Evolutionary conservation across 2,888 invertebrate species (phyloP).

Genomic region (Cantharis lateralis): DNA sequence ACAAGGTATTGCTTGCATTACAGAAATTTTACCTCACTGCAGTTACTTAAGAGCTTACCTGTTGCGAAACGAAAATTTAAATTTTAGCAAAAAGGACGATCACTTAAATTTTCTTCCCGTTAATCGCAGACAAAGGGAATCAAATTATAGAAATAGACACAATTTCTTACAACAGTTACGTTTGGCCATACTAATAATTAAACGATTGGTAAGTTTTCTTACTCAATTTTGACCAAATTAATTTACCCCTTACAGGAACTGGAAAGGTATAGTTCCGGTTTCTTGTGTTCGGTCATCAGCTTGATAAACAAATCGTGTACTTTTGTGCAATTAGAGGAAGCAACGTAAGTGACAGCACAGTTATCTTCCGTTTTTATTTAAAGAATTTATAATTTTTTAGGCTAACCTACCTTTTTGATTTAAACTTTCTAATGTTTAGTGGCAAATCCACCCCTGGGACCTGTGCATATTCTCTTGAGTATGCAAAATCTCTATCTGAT

Average conservation of each 20-base stretch:
- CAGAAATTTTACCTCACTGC: constrained; percentile 39
- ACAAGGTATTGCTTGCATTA: constrained; percentile 41
- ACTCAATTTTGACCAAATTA: background rate
- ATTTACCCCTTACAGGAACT: constrained; percentile 38
- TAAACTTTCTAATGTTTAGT: constrained; percentile 27
- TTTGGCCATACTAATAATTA: constrained; percentile 33
- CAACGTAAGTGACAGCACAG: background rate
- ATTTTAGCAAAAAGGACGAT: constrained; percentile 10
- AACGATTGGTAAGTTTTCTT: constrained; percentile 40
- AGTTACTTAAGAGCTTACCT: constrained; percentile 34
- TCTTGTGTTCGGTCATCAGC: constrained; percentile 35
- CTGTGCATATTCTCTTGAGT: constrained; percentile 21
- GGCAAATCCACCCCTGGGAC: constrained; percentile 16
- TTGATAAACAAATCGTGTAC: constrained; percentile 37
- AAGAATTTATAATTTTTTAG: constrained; percentile 4
- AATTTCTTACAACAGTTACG: constrained; percentile 20
- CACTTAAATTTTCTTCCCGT: background rate
- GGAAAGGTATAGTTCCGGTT: constrained; percentile 34
- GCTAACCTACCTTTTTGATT: constrained; percentile 2
- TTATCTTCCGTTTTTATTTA: background rate
- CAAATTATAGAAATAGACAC: background rate
- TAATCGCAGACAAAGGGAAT: background rate
- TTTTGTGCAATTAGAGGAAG: background rate
- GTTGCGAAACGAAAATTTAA: constrained; percentile 16
- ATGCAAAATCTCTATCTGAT: constrained; percentile 28